Conservation (phyloP, 2,113 vertebrate genomes). For the Protobothrops flavoviridis region DNA sequence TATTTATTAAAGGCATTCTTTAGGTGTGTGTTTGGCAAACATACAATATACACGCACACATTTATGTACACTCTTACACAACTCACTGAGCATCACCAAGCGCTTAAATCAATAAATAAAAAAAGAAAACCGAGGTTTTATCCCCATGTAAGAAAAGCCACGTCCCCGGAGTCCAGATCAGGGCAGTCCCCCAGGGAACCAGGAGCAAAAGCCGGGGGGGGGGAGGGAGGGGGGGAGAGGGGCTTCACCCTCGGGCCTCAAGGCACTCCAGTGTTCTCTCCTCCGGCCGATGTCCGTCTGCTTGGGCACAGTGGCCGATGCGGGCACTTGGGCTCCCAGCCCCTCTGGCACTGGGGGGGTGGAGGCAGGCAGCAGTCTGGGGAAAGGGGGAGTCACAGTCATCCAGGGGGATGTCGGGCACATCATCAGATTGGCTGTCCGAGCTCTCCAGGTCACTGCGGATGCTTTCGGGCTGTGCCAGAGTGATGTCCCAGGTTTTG, state of each 20-base stretch:
- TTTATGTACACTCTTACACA: conserved; percentile 77
- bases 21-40: conserved; percentile 69
- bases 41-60: conserved; percentile 74
- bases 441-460: conserved; percentile 98
- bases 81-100: conserved; percentile 67
- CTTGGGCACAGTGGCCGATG: conserved; percentile 71
- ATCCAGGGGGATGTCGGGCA: conserved; percentile 93
- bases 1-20: conserved; percentile 77
- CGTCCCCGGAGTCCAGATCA: conserved; percentile 52
- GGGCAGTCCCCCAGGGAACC: conserved; percentile 52
- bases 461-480: conserved; percentile 97
- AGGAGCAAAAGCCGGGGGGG: conserved; percentile 43
- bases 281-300: conserved; percentile 64
- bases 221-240: conserved; percentile 41
- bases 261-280: conserved; percentile 71
- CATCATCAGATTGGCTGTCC: conserved; percentile 95
- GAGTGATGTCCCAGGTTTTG: conserved; percentile 84
- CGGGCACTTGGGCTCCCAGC: conserved; percentile 79
- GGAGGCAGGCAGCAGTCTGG: conserved; percentile 65
- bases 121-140: conserved; percentile 57
- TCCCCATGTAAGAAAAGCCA: conserved; percentile 64
- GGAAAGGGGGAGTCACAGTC: conserved; percentile 89
- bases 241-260: conserved; percentile 72
- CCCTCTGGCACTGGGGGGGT: conserved; percentile 62
- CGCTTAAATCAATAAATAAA: conserved; percentile 79